phyloP scores from a whole-genome alignment of 1,140 invertebrate species.

The Leptestheria dahalacensis region DNA sequence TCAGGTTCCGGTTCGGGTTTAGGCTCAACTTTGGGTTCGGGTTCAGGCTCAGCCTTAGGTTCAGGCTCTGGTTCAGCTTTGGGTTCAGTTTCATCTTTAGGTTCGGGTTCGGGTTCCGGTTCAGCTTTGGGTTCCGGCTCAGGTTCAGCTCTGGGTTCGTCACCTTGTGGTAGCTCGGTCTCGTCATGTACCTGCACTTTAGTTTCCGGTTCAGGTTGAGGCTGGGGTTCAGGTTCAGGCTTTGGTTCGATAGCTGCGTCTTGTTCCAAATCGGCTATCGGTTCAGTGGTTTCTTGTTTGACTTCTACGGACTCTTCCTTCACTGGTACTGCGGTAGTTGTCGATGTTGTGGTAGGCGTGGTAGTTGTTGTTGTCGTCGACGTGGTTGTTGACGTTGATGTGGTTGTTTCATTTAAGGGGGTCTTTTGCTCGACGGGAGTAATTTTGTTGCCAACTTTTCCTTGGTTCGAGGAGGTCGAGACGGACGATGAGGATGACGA shows the following conservation, averaged over 20 bases:
- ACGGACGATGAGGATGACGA: not conserved
- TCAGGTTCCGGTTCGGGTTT: constrained; percentile 9
- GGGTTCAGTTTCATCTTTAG: not conserved
- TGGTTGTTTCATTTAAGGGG: not conserved
- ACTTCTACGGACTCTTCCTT: not conserved
- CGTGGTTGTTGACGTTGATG: not conserved
- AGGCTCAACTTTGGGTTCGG: constrained; percentile 3
- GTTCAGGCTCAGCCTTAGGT: constrained; percentile 4
- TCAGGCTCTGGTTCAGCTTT: constrained; percentile 5
- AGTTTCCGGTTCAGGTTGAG: constrained; percentile 3
- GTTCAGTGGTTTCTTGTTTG: not conserved
- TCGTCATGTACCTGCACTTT: no score
- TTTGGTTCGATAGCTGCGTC: not conserved
- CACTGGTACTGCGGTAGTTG: not conserved
- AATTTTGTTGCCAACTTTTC: constrained; percentile 1
- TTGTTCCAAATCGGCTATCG: not conserved
- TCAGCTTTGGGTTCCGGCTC: constrained; percentile 1
- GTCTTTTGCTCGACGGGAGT: not conserved
- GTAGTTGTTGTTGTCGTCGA: constrained; percentile 6
- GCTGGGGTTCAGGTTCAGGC: not conserved
- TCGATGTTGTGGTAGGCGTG: constrained; percentile 2
- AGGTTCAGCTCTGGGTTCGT: not conserved
- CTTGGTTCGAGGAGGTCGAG: not conserved
- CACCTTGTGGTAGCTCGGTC: no score
- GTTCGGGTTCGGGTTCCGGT: constrained; percentile 7